Base-by-base conservation (phyloP, 2,888 invertebrate genomes). In the Sacculina carcini region DNA sequence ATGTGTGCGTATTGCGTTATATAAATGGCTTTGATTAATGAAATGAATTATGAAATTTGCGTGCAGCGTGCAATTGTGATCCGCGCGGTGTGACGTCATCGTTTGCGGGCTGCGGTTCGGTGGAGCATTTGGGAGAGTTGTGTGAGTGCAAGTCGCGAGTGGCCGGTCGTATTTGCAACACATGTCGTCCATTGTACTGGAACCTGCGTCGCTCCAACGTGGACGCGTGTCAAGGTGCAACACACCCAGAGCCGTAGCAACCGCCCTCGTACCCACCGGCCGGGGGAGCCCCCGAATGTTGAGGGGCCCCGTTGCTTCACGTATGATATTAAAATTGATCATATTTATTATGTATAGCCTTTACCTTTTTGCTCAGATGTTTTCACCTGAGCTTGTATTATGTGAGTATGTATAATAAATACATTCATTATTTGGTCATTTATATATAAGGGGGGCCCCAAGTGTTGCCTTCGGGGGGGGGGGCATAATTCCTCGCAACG, bases 141-240 rank as follows among this genome's bases (percentile, higher is more conserved):
- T 98, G 98, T 60, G 78, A 87, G 59, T 99, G 98, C 64, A 94
- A 96, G 63, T 80, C 84, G 48, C 74, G 86, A 3, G 96, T 94
- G 0, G 77, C 79, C 56, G 98, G 98, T 0, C 74, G 92, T 51
- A 92, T 92, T 60, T 98, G 98, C 62, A 79, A 96, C 62, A 77
- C 79, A 60, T 98, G 98, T 66, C 82, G 81, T 62, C 80, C 87
- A 0, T 73, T 90, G 0, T 96, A 74, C 67, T 98, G 90, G 89
- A 92, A 92, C 65, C 71, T 96, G 19, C 79, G 82, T 62, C 73
- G 79, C 10, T 75, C 77, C 59, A 94, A 96, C 67, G 77, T 80
- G 0, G 72, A 76, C 16, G 98, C 96, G 51, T 98, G 96, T 65
- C 81, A 92, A 71, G 77, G 80, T 79, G 65, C 56, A 58, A 38